Evolutionary conservation across 2,797 vertebrate genomes (phyloP).

Genomic region (Sitta carolinensis): DNA sequence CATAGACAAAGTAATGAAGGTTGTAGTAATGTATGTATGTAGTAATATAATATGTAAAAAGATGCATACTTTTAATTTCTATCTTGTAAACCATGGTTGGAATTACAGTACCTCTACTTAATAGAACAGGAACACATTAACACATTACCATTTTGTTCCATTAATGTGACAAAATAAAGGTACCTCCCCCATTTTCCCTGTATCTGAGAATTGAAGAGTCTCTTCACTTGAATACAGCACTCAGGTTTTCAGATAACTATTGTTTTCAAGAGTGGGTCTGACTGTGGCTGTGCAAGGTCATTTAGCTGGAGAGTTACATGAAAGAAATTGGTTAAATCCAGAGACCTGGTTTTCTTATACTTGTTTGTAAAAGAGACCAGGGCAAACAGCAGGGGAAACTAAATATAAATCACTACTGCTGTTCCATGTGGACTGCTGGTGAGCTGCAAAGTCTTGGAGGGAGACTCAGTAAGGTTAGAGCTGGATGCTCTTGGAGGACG

Average conservation of each 20-base stretch:
- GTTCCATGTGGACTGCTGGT: neutral
- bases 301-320: neutral
- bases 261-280: neutral
- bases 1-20: neutral
- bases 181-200: neutral
- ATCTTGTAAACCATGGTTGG: neutral
- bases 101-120: neutral
- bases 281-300: neutral
- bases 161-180: neutral
- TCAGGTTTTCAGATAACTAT: neutral
- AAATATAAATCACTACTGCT: slow-evolving; percentile 30
- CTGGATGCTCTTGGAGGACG: neutral
- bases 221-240: neutral
- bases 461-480: neutral
- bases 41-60: neutral
- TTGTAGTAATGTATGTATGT: neutral
- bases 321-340: neutral
- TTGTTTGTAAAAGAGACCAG: slow-evolving; percentile 18
- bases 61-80: neutral
- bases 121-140: neutral
- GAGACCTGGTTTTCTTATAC: neutral
- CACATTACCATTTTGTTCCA: neutral
- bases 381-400: slow-evolving; percentile 43
- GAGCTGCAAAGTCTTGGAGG: neutral
- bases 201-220: neutral